Conservation (phyloP, 2,113 vertebrate genomes). For the Engystomops pustulosus region DNA sequence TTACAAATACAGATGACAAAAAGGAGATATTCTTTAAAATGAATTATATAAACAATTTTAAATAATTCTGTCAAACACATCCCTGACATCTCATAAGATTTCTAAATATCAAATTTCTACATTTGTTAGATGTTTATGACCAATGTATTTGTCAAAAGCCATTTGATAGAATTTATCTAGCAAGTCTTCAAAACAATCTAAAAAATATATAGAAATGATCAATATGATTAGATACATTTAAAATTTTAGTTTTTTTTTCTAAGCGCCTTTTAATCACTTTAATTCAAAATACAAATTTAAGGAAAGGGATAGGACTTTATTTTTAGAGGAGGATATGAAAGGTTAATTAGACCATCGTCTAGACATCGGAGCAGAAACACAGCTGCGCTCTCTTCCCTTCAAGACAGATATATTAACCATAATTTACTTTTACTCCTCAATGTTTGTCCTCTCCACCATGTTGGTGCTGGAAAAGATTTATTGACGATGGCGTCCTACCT, state of each 20-base stretch:
- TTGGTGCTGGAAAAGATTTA: conserved; percentile 42
- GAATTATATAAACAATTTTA: too few species aligned
- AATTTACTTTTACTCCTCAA: not conserved
- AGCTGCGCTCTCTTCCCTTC: conserved; percentile 4
- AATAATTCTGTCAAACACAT: too few species aligned
- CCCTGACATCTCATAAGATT: not conserved
- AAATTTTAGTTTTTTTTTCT: not conserved
- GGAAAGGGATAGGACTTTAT: not conserved
- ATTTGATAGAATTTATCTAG: not conserved
- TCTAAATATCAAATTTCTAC: too few species aligned
- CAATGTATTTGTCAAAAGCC: not conserved
- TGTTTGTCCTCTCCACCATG: conserved; percentile 37
- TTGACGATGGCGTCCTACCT: conserved; percentile 38
- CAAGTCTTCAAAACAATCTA: not conserved
- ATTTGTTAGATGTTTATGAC: not conserved
- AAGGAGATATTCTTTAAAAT: too few species aligned
- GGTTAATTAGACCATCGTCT: conserved; percentile 18
- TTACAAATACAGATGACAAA: too few species aligned
- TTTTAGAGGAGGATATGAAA: not conserved
- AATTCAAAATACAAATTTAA: not conserved
- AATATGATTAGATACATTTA: not conserved
- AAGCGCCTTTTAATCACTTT: not conserved
- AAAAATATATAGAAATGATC: not conserved
- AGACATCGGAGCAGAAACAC: not conserved
- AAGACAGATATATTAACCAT: conserved; percentile 37